These are phyloP conservation scores for Sphenodon punctatus DNA, from an alignment of 2,797 vertebrate genomes.

Conservation along the genomic window DNA sequence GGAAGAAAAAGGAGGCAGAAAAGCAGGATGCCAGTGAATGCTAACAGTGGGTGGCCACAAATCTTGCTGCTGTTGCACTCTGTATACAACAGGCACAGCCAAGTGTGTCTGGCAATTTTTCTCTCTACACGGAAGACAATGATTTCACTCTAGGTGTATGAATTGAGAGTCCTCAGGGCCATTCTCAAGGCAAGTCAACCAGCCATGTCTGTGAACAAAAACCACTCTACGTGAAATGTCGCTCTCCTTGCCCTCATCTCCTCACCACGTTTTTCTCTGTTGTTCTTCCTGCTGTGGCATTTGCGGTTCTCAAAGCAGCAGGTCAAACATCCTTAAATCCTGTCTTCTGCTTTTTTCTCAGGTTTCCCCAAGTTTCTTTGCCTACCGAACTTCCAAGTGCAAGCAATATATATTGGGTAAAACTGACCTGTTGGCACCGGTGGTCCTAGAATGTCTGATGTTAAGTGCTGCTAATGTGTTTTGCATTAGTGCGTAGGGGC, in stretches of 20 bases:
- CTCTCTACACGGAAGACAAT: conserved; percentile 22
- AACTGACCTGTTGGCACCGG: conserved; percentile 3
- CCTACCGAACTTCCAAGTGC: not conserved
- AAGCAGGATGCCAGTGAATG: conserved; percentile 57
- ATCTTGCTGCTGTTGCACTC: not conserved
- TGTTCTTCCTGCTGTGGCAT: not conserved
- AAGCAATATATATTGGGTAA: not conserved
- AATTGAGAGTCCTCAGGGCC: not conserved
- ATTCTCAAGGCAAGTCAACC: not conserved
- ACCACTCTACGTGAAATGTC: not conserved
- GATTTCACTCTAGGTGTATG: conserved; percentile 1
- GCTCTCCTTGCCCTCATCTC: not conserved
- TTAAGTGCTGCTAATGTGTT: conserved; percentile 60
- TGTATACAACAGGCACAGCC: conserved; percentile 55
- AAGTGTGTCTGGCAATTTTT: conserved; percentile 39
- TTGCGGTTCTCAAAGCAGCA: not conserved
- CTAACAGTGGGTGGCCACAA: conserved; percentile 32
- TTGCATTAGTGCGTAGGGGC: conserved; percentile 55
- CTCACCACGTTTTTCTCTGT: rapidly evolving
- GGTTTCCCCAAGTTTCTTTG: too few species aligned
- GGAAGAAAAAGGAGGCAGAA: conserved; percentile 32
- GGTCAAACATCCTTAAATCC: not conserved
- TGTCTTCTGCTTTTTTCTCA: not conserved
- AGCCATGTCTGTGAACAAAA: conserved; percentile 7
- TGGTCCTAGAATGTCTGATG: conserved; percentile 5